Percentiles rank a stretch among this genome's conserved stretches.
phyloP scores from a whole-genome alignment of 2,113 vertebrate species.

The Cynoglossus semilaevis region DNA sequence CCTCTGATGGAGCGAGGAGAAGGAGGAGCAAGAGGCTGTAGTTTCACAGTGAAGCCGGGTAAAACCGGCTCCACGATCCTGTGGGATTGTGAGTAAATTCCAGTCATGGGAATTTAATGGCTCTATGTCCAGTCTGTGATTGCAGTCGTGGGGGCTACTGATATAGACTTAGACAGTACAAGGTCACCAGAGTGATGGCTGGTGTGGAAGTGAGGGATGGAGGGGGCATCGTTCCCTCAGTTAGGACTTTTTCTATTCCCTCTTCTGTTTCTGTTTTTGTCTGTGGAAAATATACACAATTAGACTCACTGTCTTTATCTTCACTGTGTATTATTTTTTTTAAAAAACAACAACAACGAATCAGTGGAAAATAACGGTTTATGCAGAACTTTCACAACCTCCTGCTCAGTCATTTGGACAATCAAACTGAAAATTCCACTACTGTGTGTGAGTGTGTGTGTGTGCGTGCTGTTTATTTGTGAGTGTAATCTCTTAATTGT shows the following conservation, averaged over 20 bases:
- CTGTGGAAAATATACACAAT: slow-evolving; percentile 27
- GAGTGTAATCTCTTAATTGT: slow-evolving; percentile 66
- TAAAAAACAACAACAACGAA: too few species aligned
- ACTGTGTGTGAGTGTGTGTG: slow-evolving; percentile 24
- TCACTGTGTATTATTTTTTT: slow-evolving; percentile 46
- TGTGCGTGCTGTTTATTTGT: slow-evolving; percentile 49
- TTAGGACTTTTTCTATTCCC: slow-evolving; percentile 30
- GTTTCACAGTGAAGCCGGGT: slow-evolving; percentile 35
- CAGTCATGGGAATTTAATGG: slow-evolving; percentile 72
- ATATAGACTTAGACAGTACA: slow-evolving; percentile 42
- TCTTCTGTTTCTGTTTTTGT: slow-evolving; percentile 16
- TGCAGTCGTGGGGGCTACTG: slow-evolving; percentile 22
- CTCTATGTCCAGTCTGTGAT: slow-evolving; percentile 46
- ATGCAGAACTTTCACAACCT: slow-evolving; percentile 39
- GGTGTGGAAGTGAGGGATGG: too few species aligned
- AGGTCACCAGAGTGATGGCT: slow-evolving; percentile 31
- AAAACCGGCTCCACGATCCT: slow-evolving; percentile 48
- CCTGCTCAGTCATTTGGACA: slow-evolving; percentile 54
- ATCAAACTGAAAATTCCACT: slow-evolving; percentile 14
- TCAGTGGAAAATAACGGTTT: slow-evolving; percentile 56
- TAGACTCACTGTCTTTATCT: slow-evolving; percentile 30
- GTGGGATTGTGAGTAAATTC: slow-evolving; percentile 72
- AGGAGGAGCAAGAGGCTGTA: slow-evolving; percentile 28
- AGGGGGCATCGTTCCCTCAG: slow-evolving; percentile 33
- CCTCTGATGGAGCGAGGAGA: slow-evolving; percentile 13